A percentile compares a stretch with the other conserved stretches of the same genome.
Conservation (phyloP, 2,113 vertebrate species). For the Catagonus wagneri region DNA sequence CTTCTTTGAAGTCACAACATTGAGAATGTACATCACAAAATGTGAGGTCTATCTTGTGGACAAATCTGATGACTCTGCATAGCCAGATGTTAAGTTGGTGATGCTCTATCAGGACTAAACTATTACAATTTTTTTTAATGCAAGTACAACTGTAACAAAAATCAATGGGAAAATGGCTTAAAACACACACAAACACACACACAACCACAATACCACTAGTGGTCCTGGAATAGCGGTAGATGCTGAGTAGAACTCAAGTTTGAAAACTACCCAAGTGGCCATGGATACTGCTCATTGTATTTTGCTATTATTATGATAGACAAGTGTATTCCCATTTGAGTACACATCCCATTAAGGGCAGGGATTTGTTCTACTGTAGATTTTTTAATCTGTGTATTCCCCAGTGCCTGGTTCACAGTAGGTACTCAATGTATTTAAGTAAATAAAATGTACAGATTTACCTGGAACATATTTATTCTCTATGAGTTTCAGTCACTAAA, state of each 20-base stretch:
- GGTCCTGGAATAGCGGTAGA: background rate
- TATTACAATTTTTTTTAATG: background rate
- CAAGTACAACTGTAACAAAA: background rate
- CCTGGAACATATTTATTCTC: background rate
- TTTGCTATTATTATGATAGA: background rate
- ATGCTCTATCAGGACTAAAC: background rate
- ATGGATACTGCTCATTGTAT: background rate
- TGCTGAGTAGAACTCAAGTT: background rate
- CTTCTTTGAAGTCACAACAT: background rate
- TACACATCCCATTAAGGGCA: background rate
- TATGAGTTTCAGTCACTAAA: conserved; percentile 7
- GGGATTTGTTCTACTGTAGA: background rate
- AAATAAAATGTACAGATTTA: conserved; percentile 14
- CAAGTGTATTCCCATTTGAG: background rate
- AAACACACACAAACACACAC: background rate
- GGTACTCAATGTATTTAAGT: background rate
- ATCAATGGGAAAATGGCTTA: background rate
- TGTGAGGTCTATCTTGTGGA: background rate
- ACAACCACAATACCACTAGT: background rate
- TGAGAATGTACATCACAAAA: background rate
- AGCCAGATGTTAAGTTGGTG: background rate
- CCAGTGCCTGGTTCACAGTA: background rate
- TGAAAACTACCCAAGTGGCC: background rate
- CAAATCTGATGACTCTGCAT: background rate
- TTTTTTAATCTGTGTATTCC: background rate